These are phyloP conservation scores for Oryzias melastigma DNA, from an alignment of 2,113 vertebrate genomes.

Conservation along the genomic window DNA sequence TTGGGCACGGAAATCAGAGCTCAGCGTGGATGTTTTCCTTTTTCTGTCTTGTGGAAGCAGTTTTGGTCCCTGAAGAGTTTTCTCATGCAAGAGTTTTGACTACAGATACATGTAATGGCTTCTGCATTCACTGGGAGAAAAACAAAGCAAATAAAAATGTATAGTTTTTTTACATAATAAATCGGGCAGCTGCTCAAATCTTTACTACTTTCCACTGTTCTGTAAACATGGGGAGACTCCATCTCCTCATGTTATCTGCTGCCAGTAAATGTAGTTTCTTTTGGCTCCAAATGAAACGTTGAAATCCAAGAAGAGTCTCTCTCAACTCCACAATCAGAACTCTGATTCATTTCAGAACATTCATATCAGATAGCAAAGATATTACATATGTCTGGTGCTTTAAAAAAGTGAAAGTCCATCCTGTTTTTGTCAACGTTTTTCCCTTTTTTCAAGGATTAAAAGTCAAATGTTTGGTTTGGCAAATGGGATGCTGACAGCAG, in stretches of 20 bases:
- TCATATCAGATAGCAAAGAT: too few species aligned
- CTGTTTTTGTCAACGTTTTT: neutral
- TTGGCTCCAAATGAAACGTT: constrained; percentile 16
- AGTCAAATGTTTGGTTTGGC: neutral
- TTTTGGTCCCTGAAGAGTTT: too few species aligned
- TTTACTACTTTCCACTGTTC: neutral
- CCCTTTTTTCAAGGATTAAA: neutral
- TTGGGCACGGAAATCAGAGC: constrained; percentile 14
- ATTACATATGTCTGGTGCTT: neutral
- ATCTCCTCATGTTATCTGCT: neutral
- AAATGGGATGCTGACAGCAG: neutral
- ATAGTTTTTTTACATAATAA: constrained; percentile 4
- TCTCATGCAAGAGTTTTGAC: too few species aligned
- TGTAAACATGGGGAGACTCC: neutral
- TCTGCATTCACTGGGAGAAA: constrained; percentile 11
- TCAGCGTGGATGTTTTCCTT: constrained; percentile 8
- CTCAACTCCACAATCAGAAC: too few species aligned
- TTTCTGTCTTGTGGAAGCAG: neutral
- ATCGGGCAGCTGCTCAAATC: neutral
- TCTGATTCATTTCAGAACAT: too few species aligned
- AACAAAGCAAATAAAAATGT: neutral
- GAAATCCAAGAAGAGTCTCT: neutral
- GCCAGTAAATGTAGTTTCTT: constrained; percentile 9
- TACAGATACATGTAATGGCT: neutral
- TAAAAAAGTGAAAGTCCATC: neutral